Conservation (phyloP, 2,888 invertebrate genomes). For the Drosophila gaucha region DNA sequence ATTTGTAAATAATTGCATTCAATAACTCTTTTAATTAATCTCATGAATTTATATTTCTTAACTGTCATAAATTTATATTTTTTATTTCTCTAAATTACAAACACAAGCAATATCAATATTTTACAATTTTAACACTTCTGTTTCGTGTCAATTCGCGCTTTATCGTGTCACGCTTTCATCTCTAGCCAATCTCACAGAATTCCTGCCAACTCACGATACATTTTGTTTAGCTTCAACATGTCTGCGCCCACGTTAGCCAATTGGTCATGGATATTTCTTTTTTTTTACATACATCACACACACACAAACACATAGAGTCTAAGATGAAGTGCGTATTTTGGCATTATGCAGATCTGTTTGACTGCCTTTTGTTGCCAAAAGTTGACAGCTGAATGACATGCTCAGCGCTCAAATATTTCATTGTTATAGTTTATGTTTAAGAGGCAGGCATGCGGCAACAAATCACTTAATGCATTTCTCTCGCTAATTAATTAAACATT, state of each 20-base stretch:
- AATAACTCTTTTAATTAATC: no score
- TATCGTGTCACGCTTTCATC: slow-evolving; percentile 28
- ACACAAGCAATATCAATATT: no score
- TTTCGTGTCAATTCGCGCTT: background rate
- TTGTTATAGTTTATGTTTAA: slow-evolving; percentile 1
- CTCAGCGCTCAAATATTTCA: slow-evolving; percentile 6
- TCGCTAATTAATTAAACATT: slow-evolving; percentile 75
- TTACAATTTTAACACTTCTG: no score
- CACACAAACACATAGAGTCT: background rate
- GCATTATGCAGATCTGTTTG: slow-evolving; percentile 46
- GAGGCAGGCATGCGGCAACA: slow-evolving; percentile 25
- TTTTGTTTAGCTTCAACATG: slow-evolving; percentile 53
- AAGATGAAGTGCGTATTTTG: slow-evolving; percentile 50
- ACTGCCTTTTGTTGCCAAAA: slow-evolving; percentile 59
- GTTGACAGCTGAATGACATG: slow-evolving; percentile 72
- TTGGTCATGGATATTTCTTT: slow-evolving; percentile 45
- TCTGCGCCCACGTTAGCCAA: slow-evolving; percentile 73
- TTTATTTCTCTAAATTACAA: no score
- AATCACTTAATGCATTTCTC: slow-evolving; percentile 50
- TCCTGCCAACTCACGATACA: slow-evolving; percentile 49
- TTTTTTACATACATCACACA: background rate
- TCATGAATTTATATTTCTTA: no score
- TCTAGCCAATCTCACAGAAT: slow-evolving; percentile 26
- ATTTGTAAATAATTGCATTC: no score
- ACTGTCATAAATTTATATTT: no score